Percentiles rank a stretch among this genome's conserved stretches.
phyloP scores from a whole-genome alignment of 2,888 invertebrate genomes.

The Hirtodrosophila duncani region DNA sequence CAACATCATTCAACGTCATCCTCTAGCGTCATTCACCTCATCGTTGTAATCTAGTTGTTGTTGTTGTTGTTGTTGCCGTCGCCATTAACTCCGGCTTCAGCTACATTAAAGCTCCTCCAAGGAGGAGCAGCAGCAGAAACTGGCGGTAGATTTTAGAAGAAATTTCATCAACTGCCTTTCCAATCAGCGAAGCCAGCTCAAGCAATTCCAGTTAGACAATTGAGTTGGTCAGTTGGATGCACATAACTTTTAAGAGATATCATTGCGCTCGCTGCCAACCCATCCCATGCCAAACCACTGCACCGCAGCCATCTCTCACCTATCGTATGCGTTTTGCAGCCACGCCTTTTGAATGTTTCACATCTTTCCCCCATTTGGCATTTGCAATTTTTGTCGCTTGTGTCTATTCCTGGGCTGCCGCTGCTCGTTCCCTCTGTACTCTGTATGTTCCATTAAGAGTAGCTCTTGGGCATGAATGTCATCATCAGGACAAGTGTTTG shows the following conservation, averaged over 20 bases:
- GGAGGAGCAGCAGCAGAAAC: too few relatives aligned
- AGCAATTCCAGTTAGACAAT: too few relatives aligned
- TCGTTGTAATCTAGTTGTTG: slow-evolving; percentile 16
- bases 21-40: slow-evolving; percentile 13
- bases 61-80: neutral
- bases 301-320: neutral
- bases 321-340: neutral
- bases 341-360: neutral
- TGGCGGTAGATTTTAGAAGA: too few relatives aligned
- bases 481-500: slow-evolving; percentile 65
- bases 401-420: slow-evolving; percentile 35
- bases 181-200: too few relatives aligned
- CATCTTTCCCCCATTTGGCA: neutral
- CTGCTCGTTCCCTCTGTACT: neutral
- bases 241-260: too few relatives aligned
- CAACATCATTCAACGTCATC: slow-evolving; percentile 19
- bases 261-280: neutral
- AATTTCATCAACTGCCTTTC: too few relatives aligned
- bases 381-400: slow-evolving; percentile 25
- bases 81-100: too few relatives aligned
- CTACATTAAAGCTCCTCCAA: too few relatives aligned
- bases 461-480: slow-evolving; percentile 71
- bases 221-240: too few relatives aligned
- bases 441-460: slow-evolving; percentile 54
- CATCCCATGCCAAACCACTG: neutral